Base-by-base conservation (phyloP, 2,113 vertebrate genomes). In the Bujurquina vittata region DNA sequence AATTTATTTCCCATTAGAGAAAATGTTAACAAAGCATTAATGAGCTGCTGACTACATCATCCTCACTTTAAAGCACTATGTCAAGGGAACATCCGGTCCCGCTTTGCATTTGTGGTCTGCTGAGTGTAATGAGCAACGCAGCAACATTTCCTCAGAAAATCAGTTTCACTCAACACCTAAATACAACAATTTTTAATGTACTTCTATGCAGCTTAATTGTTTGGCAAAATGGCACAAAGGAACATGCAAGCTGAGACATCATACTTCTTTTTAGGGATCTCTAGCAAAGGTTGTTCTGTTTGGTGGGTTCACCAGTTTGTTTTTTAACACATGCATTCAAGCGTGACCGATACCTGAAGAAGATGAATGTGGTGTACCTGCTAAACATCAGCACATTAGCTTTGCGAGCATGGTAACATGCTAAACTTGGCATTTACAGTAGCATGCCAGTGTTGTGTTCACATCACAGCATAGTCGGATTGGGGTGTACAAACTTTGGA, bases 21-120 rank as follows among this genome's bases (percentile, higher is more conserved):
- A 89, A 90, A 89, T 93, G 89, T 89, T 91, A 91, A 91, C 84
- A 88, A 91, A 91, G 89, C 89, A 84, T 89, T 91, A 92, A 94
- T 81, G 88, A 92, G 91, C 83, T 90, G 88, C 87, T 89, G 89
- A 88, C 91, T 80, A 49, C 88, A 86, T 85, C 88, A 83, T 88
- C 88, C 76, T 80, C 61, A 77, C 89, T 90, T 93, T 85, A 89
- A 91, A 90, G 78, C 84, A 81, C 79, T 63, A 69, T 77, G 91
- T 88, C 90, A 82, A 87, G 88, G 88, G 90, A 91, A 74, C 91
- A 87, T 81, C 79, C 61, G 1, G 56, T 74, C 81, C 83, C 84
- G 75, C 91, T 93, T 87, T 90, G 89, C 86, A 91, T 91, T 84
- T 63, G 77, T 74, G 72, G 85, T 90, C 84, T 81, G 88, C 75